Base-by-base conservation (phyloP, 2,888 invertebrate species). In the Drosophila stalkeri region DNA sequence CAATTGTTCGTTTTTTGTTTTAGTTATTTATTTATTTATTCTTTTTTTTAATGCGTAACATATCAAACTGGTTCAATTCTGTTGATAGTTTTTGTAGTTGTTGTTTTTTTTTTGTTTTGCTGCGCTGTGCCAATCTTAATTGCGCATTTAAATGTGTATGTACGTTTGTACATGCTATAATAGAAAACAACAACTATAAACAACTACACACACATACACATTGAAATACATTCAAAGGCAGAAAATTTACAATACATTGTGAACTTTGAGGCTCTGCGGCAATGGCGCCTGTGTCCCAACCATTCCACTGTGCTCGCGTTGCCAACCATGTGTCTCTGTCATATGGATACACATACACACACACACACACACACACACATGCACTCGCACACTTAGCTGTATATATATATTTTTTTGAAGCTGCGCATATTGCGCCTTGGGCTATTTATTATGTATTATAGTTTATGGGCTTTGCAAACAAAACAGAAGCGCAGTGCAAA, bases 351-450 rank as follows among this genome's bases (percentile, higher is more conserved):
- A 33, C 51, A 51, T 18, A 51, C 35, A 23, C 16, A 37, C 23
- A 27, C 39, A 11, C 16, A 14, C 9, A n/a, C 5, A 8, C 8
- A 31, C 31, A 31, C 31, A 33, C 33, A 33, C 33, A 33, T 9
- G 9, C 9, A 33, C 33, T 33, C 33, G 8, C 0, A 37, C 14
- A 37, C 37, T 12, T 4, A 39, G 33, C 31, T 52, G 35, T 35
- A 23, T 37, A 37, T 23, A 33, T 44, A 6, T 23, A 23, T 3
- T 27, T 27, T 27, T 61, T 68, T 84, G 90, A 89, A 85, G 84
- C 84, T 85, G 89, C 84, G 87, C 85, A 87, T 85, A 89, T 85
- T 87, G 88, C 90, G 87, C 85, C 87, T 81, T 81, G 79, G 72
- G 73, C 74, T 80, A 85, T 82, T 87, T 89, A 87, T 87, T 89